A percentile compares a stretch with the other conserved stretches of the same genome.
phyloP scores from a whole-genome alignment of 2,113 vertebrate species.

The Neolamprologus kungweensis region DNA sequence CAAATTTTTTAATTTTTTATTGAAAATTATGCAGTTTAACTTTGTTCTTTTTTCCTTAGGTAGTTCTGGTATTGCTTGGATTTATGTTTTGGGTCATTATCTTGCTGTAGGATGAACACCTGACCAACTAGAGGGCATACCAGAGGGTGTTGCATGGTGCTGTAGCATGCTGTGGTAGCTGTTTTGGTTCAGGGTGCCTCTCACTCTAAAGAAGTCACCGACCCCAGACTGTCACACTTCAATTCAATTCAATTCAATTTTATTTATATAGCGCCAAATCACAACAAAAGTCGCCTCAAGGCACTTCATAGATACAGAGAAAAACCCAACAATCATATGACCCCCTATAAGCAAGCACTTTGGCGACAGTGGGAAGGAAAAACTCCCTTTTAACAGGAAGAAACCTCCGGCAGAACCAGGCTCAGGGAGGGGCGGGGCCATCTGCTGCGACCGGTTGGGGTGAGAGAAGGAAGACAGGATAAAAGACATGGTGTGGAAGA shows the following conservation, averaged over 20 bases:
- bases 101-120: background rate
- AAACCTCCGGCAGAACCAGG: too few species aligned
- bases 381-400: too few species aligned
- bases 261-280: too few species aligned
- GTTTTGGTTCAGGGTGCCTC: background rate
- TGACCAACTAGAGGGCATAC: background rate
- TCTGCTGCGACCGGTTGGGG: rapidly evolving
- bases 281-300: too few species aligned
- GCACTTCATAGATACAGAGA: too few species aligned
- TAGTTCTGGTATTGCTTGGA: background rate
- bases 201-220: background rate
- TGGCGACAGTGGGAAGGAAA: too few species aligned
- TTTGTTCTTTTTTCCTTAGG: background rate
- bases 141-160: background rate
- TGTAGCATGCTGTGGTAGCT: background rate
- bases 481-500: too few species aligned
- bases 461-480: rapidly evolving
- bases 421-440: background rate
- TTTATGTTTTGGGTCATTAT: background rate
- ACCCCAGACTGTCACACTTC: background rate
- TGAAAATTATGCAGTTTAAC: background rate
- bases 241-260: too few species aligned
- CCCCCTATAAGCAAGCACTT: too few species aligned
- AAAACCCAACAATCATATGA: too few species aligned
- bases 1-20: background rate